Evolutionary conservation across 2,797 vertebrate species (phyloP), one percentile per base, ranked within the genome.

Genomic region (Nannoperca obscura): DNA sequence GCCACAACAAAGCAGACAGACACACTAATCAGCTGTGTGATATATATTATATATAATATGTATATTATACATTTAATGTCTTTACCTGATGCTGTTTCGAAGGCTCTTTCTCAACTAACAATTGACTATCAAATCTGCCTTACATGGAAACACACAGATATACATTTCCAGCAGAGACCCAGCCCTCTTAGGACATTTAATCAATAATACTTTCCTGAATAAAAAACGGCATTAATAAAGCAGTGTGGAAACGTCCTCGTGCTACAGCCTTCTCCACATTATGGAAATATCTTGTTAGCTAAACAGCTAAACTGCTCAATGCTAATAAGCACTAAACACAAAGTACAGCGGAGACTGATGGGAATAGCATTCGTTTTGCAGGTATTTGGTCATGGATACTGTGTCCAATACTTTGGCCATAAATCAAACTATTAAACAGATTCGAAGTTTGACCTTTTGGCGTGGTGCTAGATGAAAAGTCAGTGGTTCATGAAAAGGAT

Each of bases 1-100:
- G 54, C 9, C 36, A 52, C 9, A 81, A 62, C 24, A 70, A 71
- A 64, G 42, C 30, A 65, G 34, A 36, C 15, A 50, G 19, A 62
- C 74, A 46, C n/a, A 71, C 36, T 52, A n/a, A 14, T 32, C 14
- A 55, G 72, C 49, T 15, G 36, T 42, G 47, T 58, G 7, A 72
- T 42, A 47, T 50, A 27, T 27, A 27, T 27, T 27, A 27, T 27
- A 27, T 27, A 27, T 27, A 27, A 27, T 27, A 27, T 27, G 24
- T 27, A 27, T 27, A 27, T 27, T 27, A 27, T 27, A 27, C 34
- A 72, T 27, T n/a, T 15, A 24, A 53, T 40, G 38, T 30, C 6
- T 60, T 63, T 34, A 47, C 19, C 49, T 47, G 46, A 67, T 27
- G 24, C 24, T 27, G 24, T 27, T 27, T 27, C 24, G 2, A 24